phyloP scores from a whole-genome alignment of 2,113 vertebrate species.

The Sphaerodactylus townsendi region DNA sequence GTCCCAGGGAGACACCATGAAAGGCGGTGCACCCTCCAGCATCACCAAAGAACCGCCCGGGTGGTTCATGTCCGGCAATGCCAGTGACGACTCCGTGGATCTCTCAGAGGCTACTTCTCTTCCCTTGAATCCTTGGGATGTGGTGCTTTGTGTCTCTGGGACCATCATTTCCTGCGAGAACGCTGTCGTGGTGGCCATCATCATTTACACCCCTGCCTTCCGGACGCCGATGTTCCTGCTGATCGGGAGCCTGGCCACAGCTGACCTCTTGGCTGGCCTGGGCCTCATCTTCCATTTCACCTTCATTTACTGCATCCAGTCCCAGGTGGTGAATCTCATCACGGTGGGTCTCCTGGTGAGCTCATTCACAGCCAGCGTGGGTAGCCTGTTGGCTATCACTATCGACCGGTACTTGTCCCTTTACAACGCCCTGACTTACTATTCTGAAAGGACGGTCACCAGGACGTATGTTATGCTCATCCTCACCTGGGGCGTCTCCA shows the following conservation, averaged over 20 bases:
- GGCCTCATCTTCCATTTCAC: conserved; percentile 89
- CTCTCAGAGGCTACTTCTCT: conserved; percentile 64
- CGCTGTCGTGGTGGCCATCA: conserved; percentile 87
- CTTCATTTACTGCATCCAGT: conserved; percentile 82
- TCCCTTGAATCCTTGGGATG: conserved; percentile 84
- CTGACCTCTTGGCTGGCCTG: conserved; percentile 89
- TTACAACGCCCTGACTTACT: conserved; percentile 91
- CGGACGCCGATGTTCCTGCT: conserved; percentile 90
- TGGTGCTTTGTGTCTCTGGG: conserved; percentile 88
- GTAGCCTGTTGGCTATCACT: conserved; percentile 90
- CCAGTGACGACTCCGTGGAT: conserved; percentile 66
- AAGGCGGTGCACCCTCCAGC: conserved; percentile 45
- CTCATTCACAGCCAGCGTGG: conserved; percentile 88
- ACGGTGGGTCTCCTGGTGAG: conserved; percentile 86
- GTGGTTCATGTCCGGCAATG: conserved; percentile 47
- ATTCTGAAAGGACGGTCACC: conserved; percentile 82
- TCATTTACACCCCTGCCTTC: conserved; percentile 84
- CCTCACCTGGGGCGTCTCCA: conserved; percentile 83
- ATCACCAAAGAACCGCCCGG: conserved; percentile 48
- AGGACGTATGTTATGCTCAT: conserved; percentile 85
- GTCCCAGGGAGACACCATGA: conserved; percentile 34
- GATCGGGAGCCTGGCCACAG: conserved; percentile 87
- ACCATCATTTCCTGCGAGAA: conserved; percentile 91
- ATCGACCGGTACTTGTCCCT: conserved; percentile 93
- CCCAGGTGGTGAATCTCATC: conserved; percentile 77